Base-by-base conservation (phyloP, 2,113 vertebrate genomes). In the Nothocercus nigrocapillus region DNA sequence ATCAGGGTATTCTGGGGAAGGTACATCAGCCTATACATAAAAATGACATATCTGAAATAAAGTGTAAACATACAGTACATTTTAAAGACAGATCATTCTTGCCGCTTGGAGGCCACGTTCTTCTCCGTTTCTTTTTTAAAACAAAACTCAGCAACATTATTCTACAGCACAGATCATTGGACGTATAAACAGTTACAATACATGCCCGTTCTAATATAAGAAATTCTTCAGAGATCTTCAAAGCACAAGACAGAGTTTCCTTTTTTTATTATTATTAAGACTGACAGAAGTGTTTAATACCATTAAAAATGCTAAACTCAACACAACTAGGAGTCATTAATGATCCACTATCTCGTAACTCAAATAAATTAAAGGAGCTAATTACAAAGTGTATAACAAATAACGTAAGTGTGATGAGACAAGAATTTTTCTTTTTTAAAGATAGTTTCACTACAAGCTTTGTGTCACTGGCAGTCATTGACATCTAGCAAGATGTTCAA, bases 31-130 rank as follows among this genome's bases (percentile, higher is more conserved):
- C 92, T 96, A 93, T 91, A 97, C 44, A 72, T 97, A 97, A 90
- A 97, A 97, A 97, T 67, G 93, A 97, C 96, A 97, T 87, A 92
- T 93, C 81, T 1, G 84, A 98, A 98, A 98, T 91, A 96, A 97
- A 98, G 96, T 98, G 97, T 98, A 98, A 98, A 98, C 98, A 97
- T 97, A 98, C 93, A 98, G 97, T 97, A 97, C 97, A 92, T 97
- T 95, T 97, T 95, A 97, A 96, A 98, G 98, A 98, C 97, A 96
- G 94, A 86, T 88, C 94, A 56, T 97, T 98, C 97, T 98, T 14
- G 79, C 94, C 96, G 95, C 32, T 32, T 47, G 87, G 96, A 97
- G 97, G 97, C 95, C 97, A 85, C 97, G 96, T 89, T 97, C 97
- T 93, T 97, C 7, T 81, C 96, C 67, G 3, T 89, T 96, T 97